phyloP scores from a whole-genome alignment of 2,888 invertebrate species.

The Lottia gigantea region DNA sequence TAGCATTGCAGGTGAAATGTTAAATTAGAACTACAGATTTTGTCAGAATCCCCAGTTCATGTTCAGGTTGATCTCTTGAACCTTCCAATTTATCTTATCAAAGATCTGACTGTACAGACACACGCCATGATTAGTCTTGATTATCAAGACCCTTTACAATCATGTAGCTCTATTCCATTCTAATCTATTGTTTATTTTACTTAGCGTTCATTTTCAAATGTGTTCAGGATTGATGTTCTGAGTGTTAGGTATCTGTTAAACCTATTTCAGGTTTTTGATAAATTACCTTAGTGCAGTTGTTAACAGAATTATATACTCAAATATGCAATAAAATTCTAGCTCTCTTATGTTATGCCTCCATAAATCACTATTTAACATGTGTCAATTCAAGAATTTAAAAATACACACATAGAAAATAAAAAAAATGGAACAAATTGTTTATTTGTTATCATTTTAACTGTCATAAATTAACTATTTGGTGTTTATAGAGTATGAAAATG shows the following conservation, averaged over 20 bases:
- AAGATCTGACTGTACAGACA: no score
- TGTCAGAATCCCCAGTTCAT: no score
- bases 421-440: not conserved
- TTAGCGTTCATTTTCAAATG: not conserved
- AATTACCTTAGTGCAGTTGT: slow-evolving; percentile 3
- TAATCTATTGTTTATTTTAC: not conserved
- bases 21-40: no score
- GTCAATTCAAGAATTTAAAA: no score
- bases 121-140: no score
- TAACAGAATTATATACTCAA: not conserved
- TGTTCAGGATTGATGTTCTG: not conserved
- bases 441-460: not conserved
- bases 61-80: no score
- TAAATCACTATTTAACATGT: not conserved
- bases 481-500: no score
- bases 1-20: no score
- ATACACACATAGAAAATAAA: no score
- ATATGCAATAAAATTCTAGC: not conserved
- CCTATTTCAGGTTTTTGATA: not conserved
- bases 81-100: no score
- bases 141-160: not conserved
- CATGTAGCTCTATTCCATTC: not conserved
- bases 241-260: slow-evolving; percentile 7
- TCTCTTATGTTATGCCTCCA: not conserved
- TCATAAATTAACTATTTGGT: no score